Evolutionary conservation across 2,113 vertebrate genomes (phyloP), one percentile per base, ranked within the genome.

Genomic region (Dipodomys spectabilis): DNA sequence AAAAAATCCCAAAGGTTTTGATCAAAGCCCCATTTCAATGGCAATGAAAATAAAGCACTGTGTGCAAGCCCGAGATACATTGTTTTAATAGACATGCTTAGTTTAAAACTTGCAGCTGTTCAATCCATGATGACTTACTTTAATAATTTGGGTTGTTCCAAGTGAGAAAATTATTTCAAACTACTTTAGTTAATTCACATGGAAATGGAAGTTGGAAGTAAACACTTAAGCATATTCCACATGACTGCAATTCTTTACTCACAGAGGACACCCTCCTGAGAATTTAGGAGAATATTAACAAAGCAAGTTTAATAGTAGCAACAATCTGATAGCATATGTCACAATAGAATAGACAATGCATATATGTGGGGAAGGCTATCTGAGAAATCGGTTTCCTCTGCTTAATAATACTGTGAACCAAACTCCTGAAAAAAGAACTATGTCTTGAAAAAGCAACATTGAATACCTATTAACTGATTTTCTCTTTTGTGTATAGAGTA

Each of bases 91-190:
- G n/a, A 39, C 30, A 96, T 69, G 49, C 72, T 69, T 95, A 64
- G 27, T 87, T 95, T 86, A 96, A 97, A 97, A 94, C 78, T 89
- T 86, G 22, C 28, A 95, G 85, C 20, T 88, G 32, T 83, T 89
- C 23, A 86, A 86, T 90, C 85, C 57, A 91, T 96, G 72, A 97
- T 97, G 94, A 97, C 79, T 97, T 97, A 86, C 92, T 97, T 98
- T 97, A 98, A 98, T 97, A 96, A 97, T 97, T 87, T 27, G 82
- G 15, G 65, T 95, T 96, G 8, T 28, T 96, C 95, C 95, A 95
- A 95, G 96, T 78, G 89, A 93, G 82, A 69, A 97, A 88, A 44
- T 60, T 94, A 30, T 39, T 94, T 96, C 30, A 97, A 97, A 95
- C 49, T 87, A 57, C 28, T 96, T 73, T 89, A 95, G 93, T 97